Evolutionary conservation across 2,888 invertebrate genomes (phyloP).

Genomic region (Amaurobius ferox): DNA sequence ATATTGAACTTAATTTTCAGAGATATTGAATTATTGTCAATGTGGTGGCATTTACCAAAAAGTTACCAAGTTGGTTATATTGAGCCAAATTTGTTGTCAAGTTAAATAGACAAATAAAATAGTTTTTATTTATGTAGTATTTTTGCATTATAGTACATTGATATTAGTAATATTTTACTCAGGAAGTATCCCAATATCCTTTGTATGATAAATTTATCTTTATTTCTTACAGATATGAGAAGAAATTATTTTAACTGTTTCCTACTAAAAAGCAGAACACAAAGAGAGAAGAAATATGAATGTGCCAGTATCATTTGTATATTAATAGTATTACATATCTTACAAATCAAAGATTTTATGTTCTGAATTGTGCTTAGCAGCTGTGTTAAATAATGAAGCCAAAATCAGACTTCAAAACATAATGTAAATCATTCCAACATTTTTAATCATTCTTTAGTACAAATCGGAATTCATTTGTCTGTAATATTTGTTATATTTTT

Average conservation of each 20-base stretch:
- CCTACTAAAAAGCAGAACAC: background rate
- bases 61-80: too few relatives aligned
- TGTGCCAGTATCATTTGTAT: constrained; percentile 34
- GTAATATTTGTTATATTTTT: background rate
- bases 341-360: background rate
- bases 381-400: background rate
- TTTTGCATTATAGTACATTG: too few relatives aligned
- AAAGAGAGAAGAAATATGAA: constrained; percentile 10
- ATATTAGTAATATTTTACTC: too few relatives aligned
- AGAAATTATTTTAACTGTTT: constrained; percentile 58
- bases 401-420: background rate
- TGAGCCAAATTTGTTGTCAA: too few relatives aligned
- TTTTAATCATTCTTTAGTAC: background rate
- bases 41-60: too few relatives aligned
- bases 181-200: too few relatives aligned
- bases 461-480: background rate
- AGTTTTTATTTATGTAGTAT: too few relatives aligned
- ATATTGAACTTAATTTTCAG: too few relatives aligned
- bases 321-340: constrained; percentile 10
- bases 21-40: too few relatives aligned
- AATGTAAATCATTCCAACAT: background rate
- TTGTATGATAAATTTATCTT: too few relatives aligned
- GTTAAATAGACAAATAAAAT: too few relatives aligned
- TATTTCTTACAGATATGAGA: constrained; percentile 57
- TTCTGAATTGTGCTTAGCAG: background rate